These are phyloP conservation scores for Drosophila histrio DNA, from an alignment of 2,888 invertebrate genomes.

Conservation along the genomic window DNA sequence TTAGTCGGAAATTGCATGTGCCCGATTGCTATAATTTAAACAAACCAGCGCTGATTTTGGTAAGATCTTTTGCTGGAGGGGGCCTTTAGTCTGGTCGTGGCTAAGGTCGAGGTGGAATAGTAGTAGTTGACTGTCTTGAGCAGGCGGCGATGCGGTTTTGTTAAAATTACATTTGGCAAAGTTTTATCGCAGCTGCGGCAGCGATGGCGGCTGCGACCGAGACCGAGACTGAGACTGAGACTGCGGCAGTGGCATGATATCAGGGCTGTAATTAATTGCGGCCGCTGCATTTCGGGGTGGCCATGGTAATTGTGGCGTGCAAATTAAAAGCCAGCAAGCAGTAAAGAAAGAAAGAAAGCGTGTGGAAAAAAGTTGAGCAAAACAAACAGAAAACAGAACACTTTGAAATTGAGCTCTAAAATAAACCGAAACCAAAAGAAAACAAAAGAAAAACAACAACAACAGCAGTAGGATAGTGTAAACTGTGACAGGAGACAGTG, in stretches of 20 bases:
- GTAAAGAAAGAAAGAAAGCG: slow-evolving; percentile 43
- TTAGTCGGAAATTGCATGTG: slow-evolving; percentile 77
- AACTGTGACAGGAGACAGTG: slow-evolving; percentile 59
- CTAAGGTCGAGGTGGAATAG: slow-evolving; percentile 21
- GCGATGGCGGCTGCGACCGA: slow-evolving; percentile 10
- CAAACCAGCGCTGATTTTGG: slow-evolving; percentile 72
- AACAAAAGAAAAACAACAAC: slow-evolving; percentile 12
- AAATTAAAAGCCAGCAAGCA: slow-evolving; percentile 75
- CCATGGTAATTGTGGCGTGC: slow-evolving; percentile 80
- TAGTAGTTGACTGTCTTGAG: slow-evolving; percentile 63
- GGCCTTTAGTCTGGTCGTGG: slow-evolving; percentile 2
- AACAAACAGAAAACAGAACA: slow-evolving; percentile 51
- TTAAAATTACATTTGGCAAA: slow-evolving; percentile 80
- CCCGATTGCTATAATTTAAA: slow-evolving; percentile 82
- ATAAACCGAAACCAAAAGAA: slow-evolving; percentile 59
- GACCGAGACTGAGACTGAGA: slow-evolving; percentile 10
- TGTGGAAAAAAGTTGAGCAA: slow-evolving; percentile 59
- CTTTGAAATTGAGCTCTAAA: slow-evolving; percentile 53
- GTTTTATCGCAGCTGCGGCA: slow-evolving; percentile 75
- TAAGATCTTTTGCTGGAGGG: slow-evolving; percentile 45
- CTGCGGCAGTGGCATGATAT: slow-evolving; percentile 64
- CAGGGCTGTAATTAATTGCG: slow-evolving; percentile 78
- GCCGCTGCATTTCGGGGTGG: slow-evolving; percentile 78
- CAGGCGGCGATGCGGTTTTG: slow-evolving; percentile 80
- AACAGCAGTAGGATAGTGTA: slow-evolving; percentile 21